phyloP scores from a whole-genome alignment of 2,797 vertebrate genomes.

The Phataginus tricuspis region DNA sequence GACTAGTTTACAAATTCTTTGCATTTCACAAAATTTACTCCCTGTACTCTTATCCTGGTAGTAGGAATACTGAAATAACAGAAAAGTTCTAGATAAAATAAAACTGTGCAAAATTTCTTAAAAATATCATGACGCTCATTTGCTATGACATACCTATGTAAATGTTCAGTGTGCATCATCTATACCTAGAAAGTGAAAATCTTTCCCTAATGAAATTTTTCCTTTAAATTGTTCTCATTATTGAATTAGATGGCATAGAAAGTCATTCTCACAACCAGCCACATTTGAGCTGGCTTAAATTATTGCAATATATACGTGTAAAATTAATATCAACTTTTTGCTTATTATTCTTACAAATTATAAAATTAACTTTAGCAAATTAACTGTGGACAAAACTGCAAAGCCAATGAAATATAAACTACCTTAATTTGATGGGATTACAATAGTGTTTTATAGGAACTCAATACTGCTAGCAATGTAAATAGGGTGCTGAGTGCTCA shows the following conservation, averaged over 20 bases:
- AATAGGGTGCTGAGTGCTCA: not conserved
- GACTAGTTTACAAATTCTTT: not conserved
- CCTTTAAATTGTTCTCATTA: not conserved
- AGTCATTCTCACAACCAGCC: not conserved
- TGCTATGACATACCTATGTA: not conserved
- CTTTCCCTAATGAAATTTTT: not conserved
- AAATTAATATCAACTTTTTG: not conserved
- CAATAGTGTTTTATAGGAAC: not conserved
- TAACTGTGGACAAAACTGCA: not conserved
- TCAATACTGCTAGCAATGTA: not conserved
- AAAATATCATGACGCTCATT: not conserved
- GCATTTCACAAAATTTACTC: conserved; percentile 21
- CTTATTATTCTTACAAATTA: not conserved
- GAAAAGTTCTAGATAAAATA: not conserved
- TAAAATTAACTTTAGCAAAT: not conserved
- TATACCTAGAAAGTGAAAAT: not conserved
- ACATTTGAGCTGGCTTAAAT: not conserved
- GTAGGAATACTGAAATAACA: not conserved
- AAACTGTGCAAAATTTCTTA: not conserved
- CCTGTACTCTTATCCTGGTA: not conserved
- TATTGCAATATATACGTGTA: not conserved
- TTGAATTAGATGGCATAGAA: not conserved
- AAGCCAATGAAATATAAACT: not conserved
- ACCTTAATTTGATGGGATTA: not conserved
- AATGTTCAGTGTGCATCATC: not conserved